A percentile compares a stretch with the other conserved stretches of the same genome.
Evolutionary conservation across 2,113 vertebrate genomes (phyloP).

Genomic region (Eupsittula cactorum): DNA sequence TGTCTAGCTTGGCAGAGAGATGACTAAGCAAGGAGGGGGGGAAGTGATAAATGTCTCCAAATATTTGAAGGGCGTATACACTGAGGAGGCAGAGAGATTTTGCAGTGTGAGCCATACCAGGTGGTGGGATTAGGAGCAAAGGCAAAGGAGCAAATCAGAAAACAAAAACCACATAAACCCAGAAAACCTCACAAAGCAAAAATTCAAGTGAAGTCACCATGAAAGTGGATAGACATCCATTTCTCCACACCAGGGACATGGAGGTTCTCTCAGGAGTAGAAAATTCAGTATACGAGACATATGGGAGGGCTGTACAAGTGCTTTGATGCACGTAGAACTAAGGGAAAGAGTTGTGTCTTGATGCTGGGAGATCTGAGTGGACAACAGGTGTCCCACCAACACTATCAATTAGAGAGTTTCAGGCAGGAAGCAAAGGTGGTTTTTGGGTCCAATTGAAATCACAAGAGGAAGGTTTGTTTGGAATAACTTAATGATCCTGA

Average conservation of each 20-base stretch:
- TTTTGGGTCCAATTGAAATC: constrained; percentile 11
- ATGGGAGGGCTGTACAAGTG: background rate
- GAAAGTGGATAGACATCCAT: background rate
- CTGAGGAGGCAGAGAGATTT: constrained; percentile 23
- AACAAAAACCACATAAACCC: background rate
- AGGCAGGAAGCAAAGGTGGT: background rate
- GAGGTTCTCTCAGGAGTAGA: constrained; percentile 22
- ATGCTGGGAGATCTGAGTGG: constrained; percentile 20
- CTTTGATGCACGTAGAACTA: constrained; percentile 3
- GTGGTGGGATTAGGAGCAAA: constrained; percentile 56
- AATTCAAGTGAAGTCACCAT: background rate
- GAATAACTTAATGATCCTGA: constrained; percentile 14
- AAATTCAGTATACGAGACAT: background rate
- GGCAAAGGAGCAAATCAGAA: background rate
- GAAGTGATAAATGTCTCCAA: constrained; percentile 61
- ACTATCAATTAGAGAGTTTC: constrained; percentile 13
- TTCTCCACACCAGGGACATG: background rate
- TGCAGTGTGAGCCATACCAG: constrained; percentile 47
- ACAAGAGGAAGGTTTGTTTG: constrained; percentile 33
- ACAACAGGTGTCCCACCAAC: constrained; percentile 45
- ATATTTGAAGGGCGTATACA: constrained; percentile 56
- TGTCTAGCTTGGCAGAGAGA: constrained; percentile 61
- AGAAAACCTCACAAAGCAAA: background rate
- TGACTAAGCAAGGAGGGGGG: constrained; percentile 25
- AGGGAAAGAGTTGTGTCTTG: constrained; percentile 17